A percentile compares a stretch with the other conserved stretches of the same genome.
Conservation (phyloP, 2,888 invertebrate species). For the Rhamphomyia laevipes region DNA sequence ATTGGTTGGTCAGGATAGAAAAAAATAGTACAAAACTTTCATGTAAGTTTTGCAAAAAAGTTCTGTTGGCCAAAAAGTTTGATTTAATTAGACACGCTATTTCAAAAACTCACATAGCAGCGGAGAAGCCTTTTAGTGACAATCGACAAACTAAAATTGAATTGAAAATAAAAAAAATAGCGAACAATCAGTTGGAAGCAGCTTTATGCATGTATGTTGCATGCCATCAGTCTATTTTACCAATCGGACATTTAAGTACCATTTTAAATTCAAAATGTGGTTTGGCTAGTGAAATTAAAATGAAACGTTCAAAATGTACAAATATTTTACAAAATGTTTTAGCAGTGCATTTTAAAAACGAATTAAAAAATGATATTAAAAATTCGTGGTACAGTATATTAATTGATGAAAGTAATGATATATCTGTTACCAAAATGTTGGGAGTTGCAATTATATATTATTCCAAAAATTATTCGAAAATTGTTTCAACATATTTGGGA, state of each 20-base stretch:
- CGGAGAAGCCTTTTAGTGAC: too few relatives aligned
- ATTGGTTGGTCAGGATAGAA: too few relatives aligned
- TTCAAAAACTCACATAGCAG: too few relatives aligned
- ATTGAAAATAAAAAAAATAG: too few relatives aligned
- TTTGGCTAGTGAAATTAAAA: not conserved
- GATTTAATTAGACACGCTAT: too few relatives aligned
- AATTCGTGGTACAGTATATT: conserved; percentile 1
- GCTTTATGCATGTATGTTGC: not conserved
- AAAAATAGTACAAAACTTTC: too few relatives aligned
- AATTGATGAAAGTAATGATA: conserved; percentile 5
- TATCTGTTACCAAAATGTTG: not conserved
- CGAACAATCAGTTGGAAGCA: not conserved
- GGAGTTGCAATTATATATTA: conserved; percentile 2
- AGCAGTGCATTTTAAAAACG: not conserved
- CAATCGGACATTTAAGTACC: not conserved
- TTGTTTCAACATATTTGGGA: not conserved
- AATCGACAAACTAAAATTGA: too few relatives aligned
- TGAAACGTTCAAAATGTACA: conserved; percentile 1
- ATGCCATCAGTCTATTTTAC: not conserved
- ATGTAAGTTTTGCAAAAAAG: too few relatives aligned
- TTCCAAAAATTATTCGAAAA: not conserved
- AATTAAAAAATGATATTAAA: not conserved
- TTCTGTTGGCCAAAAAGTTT: too few relatives aligned
- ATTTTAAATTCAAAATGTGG: not conserved
- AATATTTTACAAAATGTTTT: not conserved